Evolutionary conservation across 2,113 vertebrate genomes (phyloP), one percentile per base, ranked within the genome.

Genomic region (Chamaea fasciata): DNA sequence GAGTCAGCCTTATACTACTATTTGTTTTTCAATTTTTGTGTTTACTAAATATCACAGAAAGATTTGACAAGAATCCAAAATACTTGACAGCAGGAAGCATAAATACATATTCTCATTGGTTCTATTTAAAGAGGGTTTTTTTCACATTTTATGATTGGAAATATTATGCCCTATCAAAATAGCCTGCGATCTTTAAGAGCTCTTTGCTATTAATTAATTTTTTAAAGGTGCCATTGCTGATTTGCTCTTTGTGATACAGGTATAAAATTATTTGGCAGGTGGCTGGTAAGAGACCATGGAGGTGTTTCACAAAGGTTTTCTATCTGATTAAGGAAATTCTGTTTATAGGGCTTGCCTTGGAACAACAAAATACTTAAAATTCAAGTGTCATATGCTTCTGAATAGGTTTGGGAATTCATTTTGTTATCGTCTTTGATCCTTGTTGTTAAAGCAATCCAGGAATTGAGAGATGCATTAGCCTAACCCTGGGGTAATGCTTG

Each of bases 361-460:
- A 92, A 79, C 63, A 92, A 84, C n/a, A 83, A 78, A 89, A 68
- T 55, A 57, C 49, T 96, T 96, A 80, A 94, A 81, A 96, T 96
- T 87, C 95, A 76, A 63, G 62, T 18, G 69, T 63, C 64, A 30
- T 37, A 22, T n/a, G 11, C 57, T 89, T 75, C 64, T 27, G 46
- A 59, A 67, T 62, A 35, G 41, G 20, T 68, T 70, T 87, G 84
- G 67, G 91, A 90, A 92, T 96, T 94, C 50, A 69, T 95, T 95
- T 87, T 53, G 60, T 77, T 92, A 82, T 87, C 4, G 0, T 74
- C 31, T 95, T 96, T 22, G 7, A 89, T 92, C 90, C 91, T 94
- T 91, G 33, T 78, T 88, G 56, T 94, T 94, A 91, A 77, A 93
- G 68, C 71, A 81, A 59, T 93, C 93, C 73, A 87, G 50, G 77